Percentiles rank a stretch among this genome's conserved stretches.
Evolutionary conservation across 30 jellyfish, hydroid and myxozoan genomes (phyloP).

Genomic region (Morbakka virulenta): DNA sequence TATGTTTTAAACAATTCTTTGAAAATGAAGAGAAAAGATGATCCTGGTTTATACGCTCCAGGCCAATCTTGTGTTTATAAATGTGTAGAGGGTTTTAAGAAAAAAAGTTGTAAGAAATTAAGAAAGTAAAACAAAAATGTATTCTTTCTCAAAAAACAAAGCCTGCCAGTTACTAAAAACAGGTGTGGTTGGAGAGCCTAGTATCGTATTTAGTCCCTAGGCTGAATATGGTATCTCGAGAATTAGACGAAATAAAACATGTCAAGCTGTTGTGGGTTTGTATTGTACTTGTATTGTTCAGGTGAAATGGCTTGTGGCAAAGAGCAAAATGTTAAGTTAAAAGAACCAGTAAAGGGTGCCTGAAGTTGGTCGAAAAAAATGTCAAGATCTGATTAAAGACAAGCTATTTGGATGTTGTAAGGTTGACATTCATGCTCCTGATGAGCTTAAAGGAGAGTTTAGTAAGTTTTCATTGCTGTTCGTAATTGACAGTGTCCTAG

Average conservation of each 20-base stretch:
- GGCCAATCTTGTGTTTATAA: too few species aligned
- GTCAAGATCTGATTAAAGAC: not conserved
- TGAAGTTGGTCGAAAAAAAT: not conserved
- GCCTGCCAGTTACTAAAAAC: constrained; percentile 3
- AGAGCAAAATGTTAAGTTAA: constrained; percentile 6
- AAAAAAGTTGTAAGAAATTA: too few species aligned
- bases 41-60: too few species aligned
- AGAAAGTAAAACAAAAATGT: too few species aligned
- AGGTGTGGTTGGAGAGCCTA: constrained; percentile 42
- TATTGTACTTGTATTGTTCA: constrained; percentile 17
- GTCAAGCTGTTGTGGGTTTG: too few species aligned
- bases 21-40: too few species aligned
- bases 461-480: not conserved
- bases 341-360: not conserved
- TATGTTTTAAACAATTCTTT: too few species aligned
- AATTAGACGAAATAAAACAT: constrained; percentile 13
- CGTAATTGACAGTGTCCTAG: not conserved
- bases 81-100: too few species aligned
- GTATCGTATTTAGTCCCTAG: constrained; percentile 11
- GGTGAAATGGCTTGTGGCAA: constrained; percentile 49
- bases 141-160: not conserved
- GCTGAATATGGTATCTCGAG: constrained; percentile 2
- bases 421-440: constrained; percentile 1
- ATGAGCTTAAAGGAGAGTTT: not conserved
- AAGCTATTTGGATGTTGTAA: not conserved